These are phyloP conservation scores for Takifugu rubripes DNA, from an alignment of 2,797 vertebrate genomes.

Conservation along the genomic window DNA sequence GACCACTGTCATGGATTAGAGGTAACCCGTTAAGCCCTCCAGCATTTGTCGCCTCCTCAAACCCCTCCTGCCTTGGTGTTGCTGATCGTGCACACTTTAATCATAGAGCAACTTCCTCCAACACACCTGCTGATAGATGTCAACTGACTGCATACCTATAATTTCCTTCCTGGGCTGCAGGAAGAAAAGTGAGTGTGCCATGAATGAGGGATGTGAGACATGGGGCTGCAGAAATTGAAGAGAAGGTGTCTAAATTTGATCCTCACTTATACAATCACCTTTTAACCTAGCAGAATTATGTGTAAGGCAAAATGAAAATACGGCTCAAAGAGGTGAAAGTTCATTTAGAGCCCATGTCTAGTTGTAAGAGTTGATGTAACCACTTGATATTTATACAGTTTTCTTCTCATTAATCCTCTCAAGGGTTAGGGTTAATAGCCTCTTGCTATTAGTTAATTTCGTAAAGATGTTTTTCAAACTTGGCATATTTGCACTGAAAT, in stretches of 20 bases:
- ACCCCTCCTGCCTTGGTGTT: constrained; percentile 40
- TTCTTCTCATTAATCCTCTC: constrained; percentile 6
- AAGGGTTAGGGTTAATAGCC: background rate
- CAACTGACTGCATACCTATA: constrained; percentile 56
- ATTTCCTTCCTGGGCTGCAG: constrained; percentile 69
- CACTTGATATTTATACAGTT: constrained; percentile 1
- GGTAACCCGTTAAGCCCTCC: constrained; percentile 53
- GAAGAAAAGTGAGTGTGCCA: constrained; percentile 62
- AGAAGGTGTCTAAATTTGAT: constrained; percentile 56
- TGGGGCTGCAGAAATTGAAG: constrained; percentile 55
- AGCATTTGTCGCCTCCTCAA: constrained; percentile 50
- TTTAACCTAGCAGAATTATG: constrained; percentile 14
- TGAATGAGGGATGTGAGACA: constrained; percentile 59
- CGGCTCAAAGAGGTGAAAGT: constrained; percentile 3
- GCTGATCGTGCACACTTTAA: constrained; percentile 69
- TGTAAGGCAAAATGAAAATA: constrained; percentile 2
- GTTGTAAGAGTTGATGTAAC: constrained; percentile 4
- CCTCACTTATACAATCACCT: constrained; percentile 39
- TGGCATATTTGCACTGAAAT: constrained; percentile 4
- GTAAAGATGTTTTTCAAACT: constrained; percentile 4
- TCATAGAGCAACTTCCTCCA: constrained; percentile 64
- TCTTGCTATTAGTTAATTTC: background rate
- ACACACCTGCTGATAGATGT: constrained; percentile 63
- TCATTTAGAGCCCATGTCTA: constrained; percentile 1
- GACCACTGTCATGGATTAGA: constrained; percentile 53